Percentiles rank a stretch among this genome's conserved stretches.
Conservation (phyloP, 1,140 invertebrate genomes). For the Aphaenogaster ashmeadi region DNA sequence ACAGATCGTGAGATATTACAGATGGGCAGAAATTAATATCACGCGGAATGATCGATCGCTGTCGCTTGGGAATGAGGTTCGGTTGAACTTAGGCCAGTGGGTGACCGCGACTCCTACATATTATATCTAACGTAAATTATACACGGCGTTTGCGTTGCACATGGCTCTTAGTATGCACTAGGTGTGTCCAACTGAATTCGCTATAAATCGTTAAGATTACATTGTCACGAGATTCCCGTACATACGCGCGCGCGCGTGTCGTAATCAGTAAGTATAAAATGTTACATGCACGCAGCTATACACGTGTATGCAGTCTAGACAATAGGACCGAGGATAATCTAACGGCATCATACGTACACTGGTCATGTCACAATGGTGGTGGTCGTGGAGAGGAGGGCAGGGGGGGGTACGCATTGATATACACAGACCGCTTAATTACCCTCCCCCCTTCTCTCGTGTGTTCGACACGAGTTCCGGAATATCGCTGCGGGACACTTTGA, state of each 20-base stretch:
- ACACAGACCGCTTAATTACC: conserved; percentile 62
- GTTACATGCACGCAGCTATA: background rate
- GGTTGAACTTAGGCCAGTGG: background rate
- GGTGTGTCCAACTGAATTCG: background rate
- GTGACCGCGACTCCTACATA: background rate
- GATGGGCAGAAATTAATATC: conserved; percentile 28
- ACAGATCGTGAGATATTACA: conserved; percentile 13
- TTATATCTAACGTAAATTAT: background rate
- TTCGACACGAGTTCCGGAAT: conserved; percentile 52
- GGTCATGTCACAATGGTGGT: conserved; percentile 42
- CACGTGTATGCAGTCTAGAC: conserved; percentile 6
- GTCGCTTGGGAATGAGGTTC: background rate
- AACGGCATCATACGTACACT: conserved; percentile 36
- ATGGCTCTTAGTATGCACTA: background rate
- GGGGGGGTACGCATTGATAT: conserved; percentile 36
- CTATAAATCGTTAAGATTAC: conserved; percentile 2
- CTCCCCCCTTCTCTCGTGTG: background rate
- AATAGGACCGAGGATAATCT: conserved; percentile 56
- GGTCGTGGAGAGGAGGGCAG: background rate
- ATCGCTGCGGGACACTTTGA: conserved; percentile 55
- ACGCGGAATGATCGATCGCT: background rate
- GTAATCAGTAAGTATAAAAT: conserved; percentile 30
- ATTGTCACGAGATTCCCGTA: conserved; percentile 8
- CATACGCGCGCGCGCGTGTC: background rate
- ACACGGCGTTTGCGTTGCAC: background rate